phyloP scores from a whole-genome alignment of 2,797 vertebrate species.

The Urocyon cinereoargenteus region DNA sequence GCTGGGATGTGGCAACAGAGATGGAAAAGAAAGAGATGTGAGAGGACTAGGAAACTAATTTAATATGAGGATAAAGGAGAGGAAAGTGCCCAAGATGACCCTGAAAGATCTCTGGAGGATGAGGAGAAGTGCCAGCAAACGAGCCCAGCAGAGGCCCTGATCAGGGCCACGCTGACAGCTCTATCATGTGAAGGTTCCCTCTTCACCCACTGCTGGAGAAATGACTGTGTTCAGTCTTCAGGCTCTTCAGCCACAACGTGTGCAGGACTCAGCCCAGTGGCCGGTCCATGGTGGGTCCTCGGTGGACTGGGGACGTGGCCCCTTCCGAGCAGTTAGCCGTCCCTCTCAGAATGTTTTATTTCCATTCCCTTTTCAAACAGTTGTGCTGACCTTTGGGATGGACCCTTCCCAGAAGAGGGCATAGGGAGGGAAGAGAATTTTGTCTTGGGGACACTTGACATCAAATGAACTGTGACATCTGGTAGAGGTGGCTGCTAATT shows the following conservation, averaged over 20 bases:
- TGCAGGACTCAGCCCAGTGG: no score
- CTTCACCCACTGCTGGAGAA: neutral
- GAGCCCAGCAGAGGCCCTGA: neutral
- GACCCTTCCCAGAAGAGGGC: neutral
- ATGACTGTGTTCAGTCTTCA: neutral
- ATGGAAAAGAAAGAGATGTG: constrained; percentile 76
- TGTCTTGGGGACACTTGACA: neutral
- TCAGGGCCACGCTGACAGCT: neutral
- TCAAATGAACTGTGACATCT: neutral
- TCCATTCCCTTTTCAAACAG: neutral
- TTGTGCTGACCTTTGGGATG: neutral
- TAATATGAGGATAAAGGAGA: constrained; percentile 70
- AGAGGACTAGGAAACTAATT: constrained; percentile 81
- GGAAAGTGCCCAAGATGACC: constrained; percentile 73
- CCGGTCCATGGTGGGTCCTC: no score
- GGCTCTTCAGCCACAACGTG: neutral
- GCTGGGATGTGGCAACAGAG: constrained; percentile 42
- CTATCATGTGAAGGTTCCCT: constrained; percentile 10
- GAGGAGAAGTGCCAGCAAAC: constrained; percentile 9
- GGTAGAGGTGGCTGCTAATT: neutral
- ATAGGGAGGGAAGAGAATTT: neutral
- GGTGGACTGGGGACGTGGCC: neutral
- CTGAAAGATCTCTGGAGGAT: constrained; percentile 68
- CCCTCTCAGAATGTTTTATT: neutral
- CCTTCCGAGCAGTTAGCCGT: neutral